phyloP scores from a whole-genome alignment of 2,888 invertebrate species.

The Tryphoninae sp. region DNA sequence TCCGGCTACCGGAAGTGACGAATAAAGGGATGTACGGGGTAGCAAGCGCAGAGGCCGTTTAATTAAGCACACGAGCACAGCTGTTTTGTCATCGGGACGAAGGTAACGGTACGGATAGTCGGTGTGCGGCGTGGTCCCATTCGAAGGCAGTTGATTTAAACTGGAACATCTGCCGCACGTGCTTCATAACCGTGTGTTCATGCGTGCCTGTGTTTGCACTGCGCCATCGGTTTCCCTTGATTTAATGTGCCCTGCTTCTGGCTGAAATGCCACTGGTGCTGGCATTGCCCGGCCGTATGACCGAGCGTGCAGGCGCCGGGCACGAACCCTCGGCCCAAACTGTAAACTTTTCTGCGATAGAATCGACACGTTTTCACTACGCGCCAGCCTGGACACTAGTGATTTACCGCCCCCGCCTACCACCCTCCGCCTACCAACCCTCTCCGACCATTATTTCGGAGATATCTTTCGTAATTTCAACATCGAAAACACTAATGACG shows the following conservation, averaged over 20 bases:
- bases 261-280: conserved; percentile 23
- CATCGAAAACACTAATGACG: background rate
- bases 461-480: background rate
- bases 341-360: conserved; percentile 57
- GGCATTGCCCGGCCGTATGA: conserved; percentile 48
- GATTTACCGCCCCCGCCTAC: conserved; percentile 58
- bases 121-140: conserved; percentile 66
- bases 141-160: conserved; percentile 77
- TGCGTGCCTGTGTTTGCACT: conserved; percentile 20
- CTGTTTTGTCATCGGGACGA: conserved; percentile 75
- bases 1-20: too few species aligned
- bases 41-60: conserved; percentile 65
- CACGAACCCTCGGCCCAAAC: conserved; percentile 33
- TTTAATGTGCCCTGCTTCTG: conserved; percentile 68
- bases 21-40: background rate
- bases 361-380: conserved; percentile 55
- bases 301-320: conserved; percentile 43
- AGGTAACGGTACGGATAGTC: conserved; percentile 65
- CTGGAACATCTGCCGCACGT: conserved; percentile 77
- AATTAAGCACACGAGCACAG: conserved; percentile 74
- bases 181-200: conserved; percentile 66
- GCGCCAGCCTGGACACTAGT: conserved; percentile 47
- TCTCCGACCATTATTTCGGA: conserved; percentile 35
- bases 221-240: conserved; percentile 67
- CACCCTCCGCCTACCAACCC: conserved; percentile 17